These are phyloP conservation scores for Bombus confusus DNA, from an alignment of 1,140 invertebrate species.

Conservation along the genomic window DNA sequence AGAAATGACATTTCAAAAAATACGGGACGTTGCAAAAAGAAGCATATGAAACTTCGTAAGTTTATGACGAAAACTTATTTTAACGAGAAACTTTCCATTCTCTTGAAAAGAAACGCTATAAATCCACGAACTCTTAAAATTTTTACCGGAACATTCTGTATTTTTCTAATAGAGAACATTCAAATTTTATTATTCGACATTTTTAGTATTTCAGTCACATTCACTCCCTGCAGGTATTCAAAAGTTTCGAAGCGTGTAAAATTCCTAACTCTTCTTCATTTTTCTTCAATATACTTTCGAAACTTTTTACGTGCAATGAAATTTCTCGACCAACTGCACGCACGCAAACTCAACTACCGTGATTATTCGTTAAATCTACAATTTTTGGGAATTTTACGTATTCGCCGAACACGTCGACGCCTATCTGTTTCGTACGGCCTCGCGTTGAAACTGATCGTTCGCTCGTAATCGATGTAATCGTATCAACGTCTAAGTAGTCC, in stretches of 20 bases:
- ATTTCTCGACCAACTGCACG: not conserved
- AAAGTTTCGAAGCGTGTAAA: not conserved
- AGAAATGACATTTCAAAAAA: not conserved
- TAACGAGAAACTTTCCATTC: too few species aligned
- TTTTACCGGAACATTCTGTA: not conserved
- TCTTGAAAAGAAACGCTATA: not conserved
- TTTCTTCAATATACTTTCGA: not conserved
- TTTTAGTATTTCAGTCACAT: too few species aligned
- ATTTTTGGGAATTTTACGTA: not conserved
- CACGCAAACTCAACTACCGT: not conserved
- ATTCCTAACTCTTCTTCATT: not conserved
- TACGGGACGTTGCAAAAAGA: not conserved
- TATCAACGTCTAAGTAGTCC: constrained; percentile 48
- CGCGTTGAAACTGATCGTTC: not conserved
- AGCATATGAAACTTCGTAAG: too few species aligned
- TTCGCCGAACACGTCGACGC: too few species aligned
- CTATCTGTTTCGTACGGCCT: not conserved
- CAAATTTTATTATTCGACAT: not conserved
- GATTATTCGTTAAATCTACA: not conserved
- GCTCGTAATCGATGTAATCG: constrained; percentile 31
- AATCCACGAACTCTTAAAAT: not conserved
- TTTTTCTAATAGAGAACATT: not conserved
- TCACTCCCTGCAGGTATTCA: not conserved
- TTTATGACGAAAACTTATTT: too few species aligned
- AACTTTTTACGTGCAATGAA: not conserved